phyloP scores from a whole-genome alignment of 2,113 vertebrate genomes.

The Corythornis madagascariensis region DNA sequence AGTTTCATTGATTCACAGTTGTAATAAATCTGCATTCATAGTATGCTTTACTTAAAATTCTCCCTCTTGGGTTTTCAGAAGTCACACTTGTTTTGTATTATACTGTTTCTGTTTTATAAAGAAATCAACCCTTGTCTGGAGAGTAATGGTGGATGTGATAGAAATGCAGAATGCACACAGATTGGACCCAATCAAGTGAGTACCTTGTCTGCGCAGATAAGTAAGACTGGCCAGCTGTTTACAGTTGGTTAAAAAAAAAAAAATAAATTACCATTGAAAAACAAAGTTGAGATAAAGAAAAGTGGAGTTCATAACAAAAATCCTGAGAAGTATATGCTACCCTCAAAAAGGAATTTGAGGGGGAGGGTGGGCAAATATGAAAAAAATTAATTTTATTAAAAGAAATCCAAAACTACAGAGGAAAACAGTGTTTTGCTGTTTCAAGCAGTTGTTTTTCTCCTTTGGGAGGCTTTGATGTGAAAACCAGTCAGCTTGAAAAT shows the following conservation, averaged over 20 bases:
- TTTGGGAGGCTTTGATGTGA: background rate
- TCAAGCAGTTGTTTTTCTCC: background rate
- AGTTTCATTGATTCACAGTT: background rate
- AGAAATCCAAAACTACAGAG: background rate
- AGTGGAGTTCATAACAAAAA: background rate
- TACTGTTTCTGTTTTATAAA: conserved; percentile 63
- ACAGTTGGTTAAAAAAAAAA: background rate
- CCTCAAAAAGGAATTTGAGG: background rate
- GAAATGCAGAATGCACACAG: conserved; percentile 87
- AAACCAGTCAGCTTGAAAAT: background rate
- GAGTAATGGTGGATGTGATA: conserved; percentile 83
- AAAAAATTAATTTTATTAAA: background rate
- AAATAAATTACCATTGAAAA: too few relatives aligned
- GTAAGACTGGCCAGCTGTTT: background rate
- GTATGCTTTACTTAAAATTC: background rate
- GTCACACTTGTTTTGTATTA: background rate
- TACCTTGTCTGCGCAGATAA: background rate
- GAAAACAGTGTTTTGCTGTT: background rate
- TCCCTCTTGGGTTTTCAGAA: background rate
- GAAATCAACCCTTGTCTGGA: conserved; percentile 91
- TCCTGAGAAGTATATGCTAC: background rate
- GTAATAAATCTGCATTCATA: background rate
- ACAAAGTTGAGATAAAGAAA: background rate
- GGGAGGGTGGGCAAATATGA: background rate
- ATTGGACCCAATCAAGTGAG: conserved; percentile 90